phyloP scores from a whole-genome alignment of 2,797 vertebrate species.

The Kryptolebias ocellatus region DNA sequence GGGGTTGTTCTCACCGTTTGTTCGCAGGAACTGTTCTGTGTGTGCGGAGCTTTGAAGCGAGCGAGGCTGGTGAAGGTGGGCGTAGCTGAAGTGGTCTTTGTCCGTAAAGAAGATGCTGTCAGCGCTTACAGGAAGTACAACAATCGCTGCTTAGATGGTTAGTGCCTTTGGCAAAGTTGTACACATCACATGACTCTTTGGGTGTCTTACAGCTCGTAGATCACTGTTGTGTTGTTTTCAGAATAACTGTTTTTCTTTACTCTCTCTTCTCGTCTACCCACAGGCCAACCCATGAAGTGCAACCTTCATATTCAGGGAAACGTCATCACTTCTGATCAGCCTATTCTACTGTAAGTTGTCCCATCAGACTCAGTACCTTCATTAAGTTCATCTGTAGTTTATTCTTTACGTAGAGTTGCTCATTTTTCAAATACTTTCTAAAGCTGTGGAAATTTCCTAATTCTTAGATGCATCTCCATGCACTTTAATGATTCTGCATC shows the following conservation, averaged over 20 bases:
- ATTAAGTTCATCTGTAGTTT: background rate
- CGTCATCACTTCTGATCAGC: conserved; percentile 97
- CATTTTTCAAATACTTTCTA: too few species aligned
- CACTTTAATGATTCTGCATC: too few species aligned
- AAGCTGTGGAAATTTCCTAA: too few species aligned
- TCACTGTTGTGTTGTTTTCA: background rate
- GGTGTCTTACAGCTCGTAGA: background rate
- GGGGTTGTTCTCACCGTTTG: conserved; percentile 17
- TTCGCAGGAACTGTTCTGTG: conserved; percentile 94
- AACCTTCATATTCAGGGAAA: conserved; percentile 98
- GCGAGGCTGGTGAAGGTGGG: conserved; percentile 93
- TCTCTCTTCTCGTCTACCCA: conserved; percentile 29
- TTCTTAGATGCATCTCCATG: too few species aligned
- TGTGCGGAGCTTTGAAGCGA: conserved; percentile 95
- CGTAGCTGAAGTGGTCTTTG: conserved; percentile 96
- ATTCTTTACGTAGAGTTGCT: background rate
- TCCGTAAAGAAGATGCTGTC: conserved; percentile 96
- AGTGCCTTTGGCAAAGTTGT: conserved; percentile 41
- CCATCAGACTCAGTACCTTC: background rate
- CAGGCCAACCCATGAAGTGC: conserved; percentile 99
- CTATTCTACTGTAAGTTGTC: conserved; percentile 94
- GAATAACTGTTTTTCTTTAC: background rate
- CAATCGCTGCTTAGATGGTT: conserved; percentile 97
- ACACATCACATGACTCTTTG: background rate
- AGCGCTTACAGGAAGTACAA: conserved; percentile 98